Percentiles rank a stretch among this genome's conserved stretches.
Conservation (phyloP, 2,888 invertebrate genomes). For the Lepeophtheirus nordmannii region DNA sequence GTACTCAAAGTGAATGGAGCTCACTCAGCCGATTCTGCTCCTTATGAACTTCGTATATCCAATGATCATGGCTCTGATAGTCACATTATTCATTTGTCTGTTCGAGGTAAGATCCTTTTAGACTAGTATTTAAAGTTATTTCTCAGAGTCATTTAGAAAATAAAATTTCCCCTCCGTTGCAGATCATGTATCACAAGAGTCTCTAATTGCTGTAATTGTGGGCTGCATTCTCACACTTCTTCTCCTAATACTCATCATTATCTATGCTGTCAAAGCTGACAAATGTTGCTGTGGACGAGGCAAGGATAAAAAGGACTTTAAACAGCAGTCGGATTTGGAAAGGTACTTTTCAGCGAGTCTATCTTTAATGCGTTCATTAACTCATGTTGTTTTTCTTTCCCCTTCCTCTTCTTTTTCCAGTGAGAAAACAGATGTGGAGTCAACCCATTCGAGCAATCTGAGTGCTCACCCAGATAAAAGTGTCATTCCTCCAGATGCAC, state of each 20-base stretch:
- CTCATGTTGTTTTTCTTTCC: no score
- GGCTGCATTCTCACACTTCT: constrained; percentile 19
- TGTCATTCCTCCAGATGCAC: constrained; percentile 23
- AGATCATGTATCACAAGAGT: constrained; percentile 17
- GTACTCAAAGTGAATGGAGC: constrained; percentile 9
- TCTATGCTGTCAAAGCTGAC: constrained; percentile 11
- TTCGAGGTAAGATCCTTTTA: constrained; percentile 15
- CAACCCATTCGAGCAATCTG: constrained; percentile 19
- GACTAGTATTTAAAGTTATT: neutral
- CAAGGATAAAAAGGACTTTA: constrained; percentile 10
- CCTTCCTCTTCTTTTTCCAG: constrained; percentile 17
- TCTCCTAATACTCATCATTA: constrained; percentile 11
- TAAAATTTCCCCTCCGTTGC: neutral
- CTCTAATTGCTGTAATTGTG: constrained; percentile 20
- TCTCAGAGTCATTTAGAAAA: no score
- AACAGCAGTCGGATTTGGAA: constrained; percentile 15
- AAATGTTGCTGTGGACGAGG: constrained; percentile 5
- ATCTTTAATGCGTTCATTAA: neutral
- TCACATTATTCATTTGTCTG: constrained; percentile 12
- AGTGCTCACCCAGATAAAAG: constrained; percentile 15
- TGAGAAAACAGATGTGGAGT: constrained; percentile 24
- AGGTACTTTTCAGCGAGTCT: neutral
- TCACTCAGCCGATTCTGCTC: constrained; percentile 2
- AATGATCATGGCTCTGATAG: constrained; percentile 18
- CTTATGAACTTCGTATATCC: constrained; percentile 16